phyloP scores from a whole-genome alignment of 2,797 vertebrate genomes.

The Astyanax mexicanus region DNA sequence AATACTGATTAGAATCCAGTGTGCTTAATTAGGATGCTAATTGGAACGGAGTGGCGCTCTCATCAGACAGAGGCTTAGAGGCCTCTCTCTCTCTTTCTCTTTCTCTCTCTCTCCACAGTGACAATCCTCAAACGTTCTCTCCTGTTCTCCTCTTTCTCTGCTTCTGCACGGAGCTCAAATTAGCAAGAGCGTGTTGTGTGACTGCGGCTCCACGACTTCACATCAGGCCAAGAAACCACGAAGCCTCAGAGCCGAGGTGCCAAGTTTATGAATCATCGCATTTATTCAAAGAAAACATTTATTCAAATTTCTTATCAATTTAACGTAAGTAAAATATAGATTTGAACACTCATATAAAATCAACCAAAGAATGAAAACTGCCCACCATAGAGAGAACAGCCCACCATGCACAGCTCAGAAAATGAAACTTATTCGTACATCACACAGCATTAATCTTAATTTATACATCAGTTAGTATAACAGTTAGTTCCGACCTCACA shows the following conservation, averaged over 20 bases:
- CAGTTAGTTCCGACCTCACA: no score
- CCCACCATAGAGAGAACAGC: no score
- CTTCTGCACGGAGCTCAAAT: constrained; percentile 25
- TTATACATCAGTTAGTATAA: no score
- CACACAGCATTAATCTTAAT: no score
- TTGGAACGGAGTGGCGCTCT: constrained; percentile 59
- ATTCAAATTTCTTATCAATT: no score
- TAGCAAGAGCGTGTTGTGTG: background rate
- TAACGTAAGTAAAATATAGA: no score
- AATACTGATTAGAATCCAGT: constrained; percentile 64
- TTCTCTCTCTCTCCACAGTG: constrained; percentile 34
- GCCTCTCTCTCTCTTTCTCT: constrained; percentile 37
- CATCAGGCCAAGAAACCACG: background rate
- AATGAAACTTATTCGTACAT: no score
- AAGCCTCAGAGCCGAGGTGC: background rate
- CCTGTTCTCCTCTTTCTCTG: constrained; percentile 27
- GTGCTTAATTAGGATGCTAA: constrained; percentile 70
- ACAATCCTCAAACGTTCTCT: constrained; percentile 34
- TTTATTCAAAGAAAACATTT: no score
- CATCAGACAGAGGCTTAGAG: constrained; percentile 47
- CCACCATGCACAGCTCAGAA: no score
- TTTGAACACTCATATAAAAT: no score
- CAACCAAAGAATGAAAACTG: no score
- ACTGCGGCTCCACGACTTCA: background rate
- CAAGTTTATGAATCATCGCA: background rate